Evolutionary conservation across 2,888 invertebrate species (phyloP), one percentile per base, ranked within the genome.

Genomic region (Aethes cnicana): DNA sequence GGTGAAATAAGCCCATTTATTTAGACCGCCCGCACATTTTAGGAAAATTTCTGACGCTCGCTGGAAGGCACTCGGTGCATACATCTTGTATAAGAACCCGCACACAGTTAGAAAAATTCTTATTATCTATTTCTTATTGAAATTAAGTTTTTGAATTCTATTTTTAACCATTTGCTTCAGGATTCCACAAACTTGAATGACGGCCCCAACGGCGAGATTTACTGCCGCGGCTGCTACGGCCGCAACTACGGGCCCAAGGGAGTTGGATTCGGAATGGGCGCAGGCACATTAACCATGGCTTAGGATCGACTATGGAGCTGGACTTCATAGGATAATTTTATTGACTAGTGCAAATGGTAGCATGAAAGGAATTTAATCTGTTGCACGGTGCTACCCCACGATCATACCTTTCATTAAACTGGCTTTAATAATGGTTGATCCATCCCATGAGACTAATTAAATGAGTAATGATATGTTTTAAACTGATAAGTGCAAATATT

Each of bases 131-230:
- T n/a, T n/a, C n/a, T n/a, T n/a, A n/a, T n/a, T n/a, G n/a, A n/a
- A n/a, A n/a, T n/a, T n/a, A n/a, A n/a, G n/a, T n/a, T 28, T 28
- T 28, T 28, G 11, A 28, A 28, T 9, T 12, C 6, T 6, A 5
- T 28, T 4, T 4, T 11, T 28, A 28, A 4, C 28, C 47, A 21
- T 36, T 70, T 72, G 53, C 78, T 81, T 36, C 76, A 92, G 85
- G 97, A 97, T 87, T 97, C 97, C 64, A 96, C 96, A 72, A 96
- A 95, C 77, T 91, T 96, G 67, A 96, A 96, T 77, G 97, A 97
- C 73, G 97, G 95, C 62, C 97, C 98, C 56, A 95, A 97, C 79
- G 95, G 95, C 47, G 96, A 98, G 77, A 96, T 98, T 76, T 98
- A 97, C 91, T 98, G 97, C 90, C 93, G 95, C 78, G 93, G 95